Conservation (phyloP, 2,113 vertebrate genomes). For the Paradisaea rubra region DNA sequence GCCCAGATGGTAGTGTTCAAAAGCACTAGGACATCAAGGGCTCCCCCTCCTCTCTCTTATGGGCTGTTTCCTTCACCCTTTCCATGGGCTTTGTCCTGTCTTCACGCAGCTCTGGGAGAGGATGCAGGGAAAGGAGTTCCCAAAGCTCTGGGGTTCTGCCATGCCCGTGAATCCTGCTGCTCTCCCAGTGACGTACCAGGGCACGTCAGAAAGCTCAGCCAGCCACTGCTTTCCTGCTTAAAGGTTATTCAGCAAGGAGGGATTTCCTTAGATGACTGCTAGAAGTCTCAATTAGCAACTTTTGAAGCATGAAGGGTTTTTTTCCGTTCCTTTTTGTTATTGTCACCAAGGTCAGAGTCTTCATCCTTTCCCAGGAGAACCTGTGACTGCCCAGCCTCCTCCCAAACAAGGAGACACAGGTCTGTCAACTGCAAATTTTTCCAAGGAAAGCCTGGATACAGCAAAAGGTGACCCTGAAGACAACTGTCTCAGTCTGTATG, state of each 20-base stretch:
- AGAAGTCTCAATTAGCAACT: not conserved
- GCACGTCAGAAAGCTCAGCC: not conserved
- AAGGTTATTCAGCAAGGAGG: not conserved
- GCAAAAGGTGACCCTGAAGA: not conserved
- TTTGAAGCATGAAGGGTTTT: not conserved
- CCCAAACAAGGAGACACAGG: not conserved
- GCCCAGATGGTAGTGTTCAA: not conserved
- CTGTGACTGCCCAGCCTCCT: not conserved
- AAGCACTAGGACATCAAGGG: not conserved
- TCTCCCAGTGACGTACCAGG: not conserved
- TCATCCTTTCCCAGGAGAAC: not conserved
- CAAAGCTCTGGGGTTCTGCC: not conserved
- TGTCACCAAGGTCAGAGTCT: not conserved
- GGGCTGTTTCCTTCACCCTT: not conserved
- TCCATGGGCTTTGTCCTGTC: not conserved
- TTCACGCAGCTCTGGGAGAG: not conserved
- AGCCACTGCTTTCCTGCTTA: not conserved
- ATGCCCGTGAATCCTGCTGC: not conserved
- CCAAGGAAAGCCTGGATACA: not conserved
- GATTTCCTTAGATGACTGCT: not conserved
- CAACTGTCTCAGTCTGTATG: not conserved
- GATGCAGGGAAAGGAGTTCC: not conserved
- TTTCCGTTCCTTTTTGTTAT: not conserved
- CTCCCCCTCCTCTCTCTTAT: not conserved
- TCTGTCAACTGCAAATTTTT: not conserved